Conservation (phyloP, 1,140 invertebrate species). For the Drosophila repletoides region DNA sequence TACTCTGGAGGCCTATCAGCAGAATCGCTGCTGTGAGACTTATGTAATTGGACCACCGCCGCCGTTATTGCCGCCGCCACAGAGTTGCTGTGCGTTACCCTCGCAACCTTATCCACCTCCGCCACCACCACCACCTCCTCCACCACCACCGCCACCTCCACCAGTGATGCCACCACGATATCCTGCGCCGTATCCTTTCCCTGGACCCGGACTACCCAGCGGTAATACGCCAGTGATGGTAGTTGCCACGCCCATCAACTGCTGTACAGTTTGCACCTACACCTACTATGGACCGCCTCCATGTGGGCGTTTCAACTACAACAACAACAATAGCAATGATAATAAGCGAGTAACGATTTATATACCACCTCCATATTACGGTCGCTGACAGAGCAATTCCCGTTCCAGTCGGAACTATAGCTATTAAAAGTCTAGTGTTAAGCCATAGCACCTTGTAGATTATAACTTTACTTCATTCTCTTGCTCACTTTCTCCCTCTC, state of each 20-base stretch:
- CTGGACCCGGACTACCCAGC: constrained; percentile 19
- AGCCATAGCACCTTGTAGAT: background rate
- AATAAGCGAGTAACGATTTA: constrained; percentile 58
- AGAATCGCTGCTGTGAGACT: constrained; percentile 65
- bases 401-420: background rate
- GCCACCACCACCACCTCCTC: constrained; percentile 5
- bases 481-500: background rate
- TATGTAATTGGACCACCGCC: constrained; percentile 43
- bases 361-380: constrained; percentile 63
- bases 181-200: constrained; percentile 30
- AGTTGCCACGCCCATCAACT: constrained; percentile 62
- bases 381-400: constrained; percentile 40
- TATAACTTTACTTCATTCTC: background rate
- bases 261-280: constrained; percentile 64
- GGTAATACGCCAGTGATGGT: constrained; percentile 51
- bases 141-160: background rate
- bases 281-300: constrained; percentile 76
- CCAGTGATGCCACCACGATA: constrained; percentile 15
- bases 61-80: constrained; percentile 19
- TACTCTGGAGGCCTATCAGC: constrained; percentile 64
- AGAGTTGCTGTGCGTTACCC: background rate
- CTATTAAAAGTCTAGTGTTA: constrained; percentile 1
- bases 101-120: constrained; percentile 12
- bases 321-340: background rate
- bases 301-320: constrained; percentile 50